Conservation (phyloP, 2,888 invertebrate species). For the Epsilonema sp. region DNA sequence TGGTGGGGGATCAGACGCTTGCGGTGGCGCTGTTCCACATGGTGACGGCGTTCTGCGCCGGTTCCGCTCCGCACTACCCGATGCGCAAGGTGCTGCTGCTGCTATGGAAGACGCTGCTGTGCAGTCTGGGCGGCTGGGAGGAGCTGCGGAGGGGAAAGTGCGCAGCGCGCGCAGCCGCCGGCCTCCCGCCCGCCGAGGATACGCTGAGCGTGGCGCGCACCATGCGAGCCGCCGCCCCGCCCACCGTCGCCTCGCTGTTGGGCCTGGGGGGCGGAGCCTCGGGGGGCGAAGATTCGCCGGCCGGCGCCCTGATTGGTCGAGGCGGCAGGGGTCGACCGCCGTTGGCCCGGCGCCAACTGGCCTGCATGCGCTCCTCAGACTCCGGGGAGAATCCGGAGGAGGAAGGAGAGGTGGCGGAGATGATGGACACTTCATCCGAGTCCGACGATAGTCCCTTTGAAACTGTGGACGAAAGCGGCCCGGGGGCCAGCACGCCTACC, state of each 20-base stretch:
- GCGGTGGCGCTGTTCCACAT: conserved; percentile 74
- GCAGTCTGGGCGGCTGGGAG: conserved; percentile 66
- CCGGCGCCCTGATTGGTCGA: too few species aligned
- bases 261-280: neutral
- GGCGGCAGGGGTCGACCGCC: neutral
- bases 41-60: conserved; percentile 89
- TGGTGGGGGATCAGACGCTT: conserved; percentile 45
- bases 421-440: neutral
- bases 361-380: neutral
- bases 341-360: conserved; percentile 8
- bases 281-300: too few species aligned
- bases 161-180: conserved; percentile 39
- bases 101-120: conserved; percentile 80
- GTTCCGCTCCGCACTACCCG: conserved; percentile 85
- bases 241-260: conserved; percentile 48
- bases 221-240: conserved; percentile 80
- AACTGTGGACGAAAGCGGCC: too few species aligned
- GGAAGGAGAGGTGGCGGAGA: neutral
- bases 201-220: conserved; percentile 75
- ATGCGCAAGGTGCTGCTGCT: conserved; percentile 90
- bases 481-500: too few species aligned
- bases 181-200: conserved; percentile 63
- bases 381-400: neutral
- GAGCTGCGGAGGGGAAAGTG: conserved; percentile 47
- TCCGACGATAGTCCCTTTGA: too few species aligned